Evolutionary conservation across 2,888 invertebrate species (phyloP), one percentile per base, ranked within the genome.

Genomic region (Hymenopus coronatus): DNA sequence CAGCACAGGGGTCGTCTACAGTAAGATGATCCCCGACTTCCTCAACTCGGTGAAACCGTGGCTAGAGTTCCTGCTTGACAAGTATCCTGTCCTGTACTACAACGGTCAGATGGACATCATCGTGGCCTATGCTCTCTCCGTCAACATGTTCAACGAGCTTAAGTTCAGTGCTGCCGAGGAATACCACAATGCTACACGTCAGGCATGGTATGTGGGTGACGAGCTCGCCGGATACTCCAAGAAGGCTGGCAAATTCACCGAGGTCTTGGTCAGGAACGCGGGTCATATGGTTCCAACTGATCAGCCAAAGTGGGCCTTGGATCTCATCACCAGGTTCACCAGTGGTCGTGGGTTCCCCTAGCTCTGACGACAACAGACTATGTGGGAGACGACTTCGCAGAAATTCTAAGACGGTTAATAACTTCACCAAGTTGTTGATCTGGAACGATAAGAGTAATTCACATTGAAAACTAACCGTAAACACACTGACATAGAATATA

Each of bases 11-110:
- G 93, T 93, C 0, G 95, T 95, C 28, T 95, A 94, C 89, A 92
- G 93, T 84, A 94, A 94, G 89, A 93, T 95, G 1, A 93, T 94
- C 85, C 94, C 94, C 0, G 95, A 95, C 91, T 94, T 95, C 90
- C 94, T 95, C 94, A 93, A 93, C 25, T 95, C 95, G 33, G 95
- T 95, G 3, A 95, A 95, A 91, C 92, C 93, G 90, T 94, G 94
- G 94, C 92, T 95, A 0, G 94, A 94, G 90, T 94, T 94, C 89
- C 91, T 95, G 6, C 91, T 95, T 25, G 94, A 95, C 90, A 94
- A 94, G 82, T 91, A 90, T 81, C 88, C 88, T 91, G 93, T 93
- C 33, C 90, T 93, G 91, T 92, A 93, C 89, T 94, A 94, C 91
- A 93, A 92, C 89, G 94, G 94, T 1, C 94, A 94, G 91, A 91